phyloP scores from a whole-genome alignment of 2,797 vertebrate species.

The Haliaeetus vocifer region DNA sequence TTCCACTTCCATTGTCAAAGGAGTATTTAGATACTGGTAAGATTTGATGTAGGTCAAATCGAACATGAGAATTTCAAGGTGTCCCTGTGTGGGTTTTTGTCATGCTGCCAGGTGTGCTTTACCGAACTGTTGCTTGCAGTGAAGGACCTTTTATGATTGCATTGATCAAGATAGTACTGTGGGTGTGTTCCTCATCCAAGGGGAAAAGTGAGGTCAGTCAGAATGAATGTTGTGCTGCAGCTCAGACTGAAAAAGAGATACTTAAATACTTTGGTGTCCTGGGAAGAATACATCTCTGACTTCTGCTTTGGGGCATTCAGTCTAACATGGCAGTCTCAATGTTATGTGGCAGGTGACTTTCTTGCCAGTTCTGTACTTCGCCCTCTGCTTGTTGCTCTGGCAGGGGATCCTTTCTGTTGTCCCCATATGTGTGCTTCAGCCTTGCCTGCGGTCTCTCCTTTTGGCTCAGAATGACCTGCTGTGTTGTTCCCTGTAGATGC shows the following conservation, averaged over 20 bases:
- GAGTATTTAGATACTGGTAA: neutral
- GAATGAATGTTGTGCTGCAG: conserved; percentile 20
- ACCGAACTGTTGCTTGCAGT: neutral
- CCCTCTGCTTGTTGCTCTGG: neutral
- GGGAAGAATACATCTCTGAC: neutral
- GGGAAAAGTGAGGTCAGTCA: neutral
- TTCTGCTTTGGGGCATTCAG: neutral
- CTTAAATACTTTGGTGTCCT: neutral
- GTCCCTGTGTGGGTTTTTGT: neutral
- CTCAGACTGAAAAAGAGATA: neutral
- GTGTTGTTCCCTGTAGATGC: neutral
- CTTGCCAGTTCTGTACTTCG: neutral
- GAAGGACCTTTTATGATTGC: neutral
- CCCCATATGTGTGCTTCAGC: neutral
- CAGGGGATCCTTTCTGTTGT: neutral
- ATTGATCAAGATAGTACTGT: neutral
- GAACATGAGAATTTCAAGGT: neutral
- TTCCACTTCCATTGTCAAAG: neutral
- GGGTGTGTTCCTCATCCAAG: neutral
- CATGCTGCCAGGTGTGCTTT: neutral
- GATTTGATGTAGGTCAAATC: neutral
- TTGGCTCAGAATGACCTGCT: neutral
- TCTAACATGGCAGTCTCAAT: neutral
- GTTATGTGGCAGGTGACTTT: neutral
- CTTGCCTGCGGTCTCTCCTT: neutral